A percentile compares a stretch with the other conserved stretches of the same genome.
Conservation (phyloP, 2,888 invertebrate species). For the Notocelia uddmanniana region DNA sequence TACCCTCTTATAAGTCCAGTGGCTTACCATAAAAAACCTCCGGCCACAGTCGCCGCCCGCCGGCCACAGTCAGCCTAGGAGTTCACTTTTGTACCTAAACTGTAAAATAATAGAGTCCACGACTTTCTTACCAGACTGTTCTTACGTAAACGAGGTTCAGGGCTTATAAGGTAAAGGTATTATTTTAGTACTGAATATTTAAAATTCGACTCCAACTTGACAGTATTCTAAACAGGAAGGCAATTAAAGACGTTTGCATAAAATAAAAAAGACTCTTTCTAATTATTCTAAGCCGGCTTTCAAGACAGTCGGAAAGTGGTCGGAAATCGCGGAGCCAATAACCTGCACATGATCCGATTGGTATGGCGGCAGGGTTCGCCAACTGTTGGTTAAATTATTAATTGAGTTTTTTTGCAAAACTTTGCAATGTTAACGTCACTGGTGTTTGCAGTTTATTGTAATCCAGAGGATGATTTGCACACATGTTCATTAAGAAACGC, state of each 20-base stretch:
- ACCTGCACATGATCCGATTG: conserved; percentile 62
- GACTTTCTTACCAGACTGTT: too few species aligned
- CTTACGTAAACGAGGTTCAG: too few species aligned
- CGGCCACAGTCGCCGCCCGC: too few species aligned
- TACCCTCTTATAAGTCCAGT: too few species aligned
- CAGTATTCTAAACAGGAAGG: conserved; percentile 9
- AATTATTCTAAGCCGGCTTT: conserved; percentile 46
- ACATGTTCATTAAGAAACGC: too few species aligned
- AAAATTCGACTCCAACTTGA: not conserved
- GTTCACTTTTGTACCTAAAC: too few species aligned
- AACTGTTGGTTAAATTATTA: conserved; percentile 49
- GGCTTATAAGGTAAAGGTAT: not conserved
- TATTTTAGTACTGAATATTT: not conserved
- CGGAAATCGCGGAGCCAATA: conserved; percentile 59
- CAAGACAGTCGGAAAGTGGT: conserved; percentile 57
- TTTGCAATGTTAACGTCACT: too few species aligned
- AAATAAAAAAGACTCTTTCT: conserved; percentile 29
- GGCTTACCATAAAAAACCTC: too few species aligned
- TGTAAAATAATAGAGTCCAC: too few species aligned
- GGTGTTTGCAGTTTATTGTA: too few species aligned
- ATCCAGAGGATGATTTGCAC: too few species aligned
- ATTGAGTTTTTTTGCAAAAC: not conserved
- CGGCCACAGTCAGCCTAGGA: too few species aligned
- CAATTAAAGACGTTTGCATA: conserved; percentile 30
- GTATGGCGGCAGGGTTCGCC: conserved; percentile 56